Evolutionary conservation across 2,888 invertebrate genomes (phyloP).

Genomic region (Lamellibrachia columna): DNA sequence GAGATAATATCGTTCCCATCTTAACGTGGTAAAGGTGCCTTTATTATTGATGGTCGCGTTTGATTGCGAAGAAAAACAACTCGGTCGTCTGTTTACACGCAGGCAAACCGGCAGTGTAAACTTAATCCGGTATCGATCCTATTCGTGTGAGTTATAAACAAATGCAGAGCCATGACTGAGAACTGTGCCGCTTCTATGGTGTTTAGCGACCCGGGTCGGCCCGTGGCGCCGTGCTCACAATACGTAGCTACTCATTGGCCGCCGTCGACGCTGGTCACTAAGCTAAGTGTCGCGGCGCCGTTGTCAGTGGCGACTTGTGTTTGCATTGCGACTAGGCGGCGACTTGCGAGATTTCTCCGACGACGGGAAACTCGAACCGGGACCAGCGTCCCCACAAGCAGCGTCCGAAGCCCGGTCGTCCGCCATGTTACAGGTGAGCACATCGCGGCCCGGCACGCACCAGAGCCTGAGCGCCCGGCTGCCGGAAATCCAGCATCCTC

Average conservation of each 20-base stretch:
- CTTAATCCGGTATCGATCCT: background rate
- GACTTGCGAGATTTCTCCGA: background rate
- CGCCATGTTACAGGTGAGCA: slow-evolving; percentile 32
- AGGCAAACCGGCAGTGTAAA: background rate
- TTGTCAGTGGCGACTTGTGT: slow-evolving; percentile 16
- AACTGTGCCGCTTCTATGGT: background rate
- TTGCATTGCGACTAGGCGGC: slow-evolving; percentile 5
- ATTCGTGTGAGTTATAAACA: background rate
- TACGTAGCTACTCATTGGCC: slow-evolving; percentile 11
- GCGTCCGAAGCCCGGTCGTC: slow-evolving; percentile 1
- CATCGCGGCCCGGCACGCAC: slow-evolving; percentile 36
- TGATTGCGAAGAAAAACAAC: background rate
- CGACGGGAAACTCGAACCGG: background rate
- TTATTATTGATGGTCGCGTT: background rate
- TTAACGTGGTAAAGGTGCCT: background rate
- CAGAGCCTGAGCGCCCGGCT: slow-evolving; percentile 30
- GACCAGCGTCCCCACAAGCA: background rate
- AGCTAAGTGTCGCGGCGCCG: slow-evolving; percentile 10
- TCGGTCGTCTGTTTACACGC: background rate
- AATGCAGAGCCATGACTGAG: background rate
- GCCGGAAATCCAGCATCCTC: slow-evolving; percentile 57
- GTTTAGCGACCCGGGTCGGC: background rate
- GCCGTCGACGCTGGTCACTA: background rate
- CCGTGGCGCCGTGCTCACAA: background rate
- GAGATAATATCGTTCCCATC: background rate